A percentile compares a stretch with the other conserved stretches of the same genome.
phyloP scores from a whole-genome alignment of 2,797 vertebrate species.

The Ptychadena robeensis region DNA sequence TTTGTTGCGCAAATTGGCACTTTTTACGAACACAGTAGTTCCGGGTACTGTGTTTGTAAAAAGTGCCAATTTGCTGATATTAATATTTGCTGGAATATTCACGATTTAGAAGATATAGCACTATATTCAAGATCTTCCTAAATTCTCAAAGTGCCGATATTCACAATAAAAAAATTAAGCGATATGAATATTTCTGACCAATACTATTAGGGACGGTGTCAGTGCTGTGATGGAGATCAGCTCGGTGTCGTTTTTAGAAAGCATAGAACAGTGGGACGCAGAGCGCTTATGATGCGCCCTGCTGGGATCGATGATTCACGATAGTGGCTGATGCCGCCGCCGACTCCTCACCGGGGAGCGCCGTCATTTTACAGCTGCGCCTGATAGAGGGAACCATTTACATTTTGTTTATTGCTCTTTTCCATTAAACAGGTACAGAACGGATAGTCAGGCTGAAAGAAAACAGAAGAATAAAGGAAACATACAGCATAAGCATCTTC shows the following conservation, averaged over 20 bases:
- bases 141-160: no score
- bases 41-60: no score
- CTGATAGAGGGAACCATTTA: conserved; percentile 48
- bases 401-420: conserved; percentile 54
- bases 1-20: no score
- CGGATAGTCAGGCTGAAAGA: neutral
- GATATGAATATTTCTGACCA: no score
- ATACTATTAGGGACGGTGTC: no score
- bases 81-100: no score
- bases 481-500: conserved; percentile 25
- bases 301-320: conserved; percentile 57
- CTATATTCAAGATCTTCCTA: no score
- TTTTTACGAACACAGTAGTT: no score
- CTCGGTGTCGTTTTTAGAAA: conserved; percentile 47
- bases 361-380: conserved; percentile 35
- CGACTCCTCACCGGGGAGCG: conserved; percentile 26
- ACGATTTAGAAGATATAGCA: no score
- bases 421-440: conserved; percentile 48
- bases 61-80: no score
- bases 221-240: conserved; percentile 24
- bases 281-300: conserved; percentile 45
- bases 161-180: no score
- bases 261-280: conserved; percentile 47
- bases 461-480: neutral
- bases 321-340: conserved; percentile 39